Base-by-base conservation (phyloP, 1,140 invertebrate species). In the Mya arenaria region DNA sequence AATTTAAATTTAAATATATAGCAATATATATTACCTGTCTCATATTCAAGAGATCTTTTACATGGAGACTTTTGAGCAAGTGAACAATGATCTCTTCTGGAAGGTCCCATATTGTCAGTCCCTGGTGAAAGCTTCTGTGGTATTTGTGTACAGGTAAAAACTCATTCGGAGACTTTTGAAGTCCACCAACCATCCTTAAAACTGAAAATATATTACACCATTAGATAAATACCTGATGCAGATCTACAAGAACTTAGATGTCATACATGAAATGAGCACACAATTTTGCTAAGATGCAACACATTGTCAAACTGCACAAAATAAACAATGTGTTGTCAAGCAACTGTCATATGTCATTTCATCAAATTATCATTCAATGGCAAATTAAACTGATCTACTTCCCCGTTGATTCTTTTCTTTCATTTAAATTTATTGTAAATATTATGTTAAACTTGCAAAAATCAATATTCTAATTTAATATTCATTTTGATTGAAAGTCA, bases 41-140 rank as follows among this genome's bases (percentile, higher is more conserved):
- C 85, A 92, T 86, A 60, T 83, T 89, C 58, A 92, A 87, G 8
- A 92, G 56, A 71, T 92, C 92, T 66, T 85, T 87, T 17, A 92
- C 86, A 68, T 91, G 90, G 8, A 92, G 71, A 15, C 83, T 82
- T 78, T 87, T 86, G 17, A 92, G 80, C 13, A 92, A 83, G 66
- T 86, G 85, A 3, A 92, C 55, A 8, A 91, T 39, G 23, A 92
- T 69, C 84, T 91, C 90, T 52, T 91, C 89, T 48, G 92, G 91
- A 6, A 92, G 69, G 68, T 88, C 85, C 88, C 90, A 92, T 73
- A 92, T 87, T 62, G 90, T 90, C 34, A 87, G 37, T 58, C 86
- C 86, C 5, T 88, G 75, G 15, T 89, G 87, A 15, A 86, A 83
- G 8, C 88, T 88, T 39, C 87, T 58, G 17, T 86, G 62, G 58